Percentiles rank a stretch among this genome's conserved stretches.
phyloP scores from a whole-genome alignment of 2,113 vertebrate genomes.

The Scophthalmus maximus region DNA sequence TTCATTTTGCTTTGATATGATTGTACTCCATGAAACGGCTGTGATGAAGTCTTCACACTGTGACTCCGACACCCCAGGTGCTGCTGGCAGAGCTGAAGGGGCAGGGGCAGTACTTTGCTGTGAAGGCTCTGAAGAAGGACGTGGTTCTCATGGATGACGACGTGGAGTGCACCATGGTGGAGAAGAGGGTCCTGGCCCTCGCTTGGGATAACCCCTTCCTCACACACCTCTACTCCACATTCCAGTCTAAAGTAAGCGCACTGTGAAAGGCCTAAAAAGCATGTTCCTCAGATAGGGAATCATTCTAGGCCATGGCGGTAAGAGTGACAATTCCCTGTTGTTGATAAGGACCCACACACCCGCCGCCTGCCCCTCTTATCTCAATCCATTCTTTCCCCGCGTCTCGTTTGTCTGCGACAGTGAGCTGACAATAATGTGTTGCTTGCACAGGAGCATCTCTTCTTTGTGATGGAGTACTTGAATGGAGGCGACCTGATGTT shows the following conservation, averaged over 20 bases:
- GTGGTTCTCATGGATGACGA: conserved; percentile 98
- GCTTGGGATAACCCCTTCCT: conserved; percentile 97
- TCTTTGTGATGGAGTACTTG: conserved; percentile 99
- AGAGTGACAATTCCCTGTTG: conserved; percentile 55
- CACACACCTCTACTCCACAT: conserved; percentile 94
- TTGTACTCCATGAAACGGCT: neutral
- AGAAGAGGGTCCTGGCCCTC: conserved; percentile 94
- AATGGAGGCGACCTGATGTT: conserved; percentile 98
- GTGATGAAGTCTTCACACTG: neutral
- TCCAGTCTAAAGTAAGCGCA: conserved; percentile 92
- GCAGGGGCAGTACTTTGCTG: conserved; percentile 89
- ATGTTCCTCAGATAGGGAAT: too few relatives aligned
- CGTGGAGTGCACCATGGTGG: conserved; percentile 98
- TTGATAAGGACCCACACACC: neutral
- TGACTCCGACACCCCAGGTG: conserved; percentile 82
- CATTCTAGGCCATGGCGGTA: conserved; percentile 39
- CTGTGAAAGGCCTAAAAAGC: neutral
- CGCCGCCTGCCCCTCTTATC: neutral
- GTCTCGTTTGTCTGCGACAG: conserved; percentile 4
- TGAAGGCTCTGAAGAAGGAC: conserved; percentile 97
- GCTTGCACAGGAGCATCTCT: conserved; percentile 91
- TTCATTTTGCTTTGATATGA: neutral
- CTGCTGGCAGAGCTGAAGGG: conserved; percentile 94
- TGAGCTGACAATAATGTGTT: conserved; percentile 44
- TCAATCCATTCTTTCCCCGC: neutral